Evolutionary conservation across 2,113 vertebrate genomes (phyloP), one percentile per base, ranked within the genome.

Genomic region (Limanda limanda): DNA sequence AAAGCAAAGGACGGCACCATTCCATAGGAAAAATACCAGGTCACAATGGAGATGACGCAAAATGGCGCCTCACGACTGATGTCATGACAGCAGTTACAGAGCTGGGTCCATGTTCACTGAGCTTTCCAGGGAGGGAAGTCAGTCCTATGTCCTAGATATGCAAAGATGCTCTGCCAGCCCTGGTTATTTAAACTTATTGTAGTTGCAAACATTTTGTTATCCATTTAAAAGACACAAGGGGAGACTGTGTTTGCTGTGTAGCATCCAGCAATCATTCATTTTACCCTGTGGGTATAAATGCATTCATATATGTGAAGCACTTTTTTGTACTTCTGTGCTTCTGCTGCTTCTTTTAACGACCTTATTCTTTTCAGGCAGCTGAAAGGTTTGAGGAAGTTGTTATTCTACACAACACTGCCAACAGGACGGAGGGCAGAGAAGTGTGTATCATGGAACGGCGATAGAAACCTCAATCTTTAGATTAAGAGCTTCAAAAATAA

Each of bases 31-130:
- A 83, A 86, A 91, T 85, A 83, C 87, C 89, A 85, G 87, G 86
- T 93, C 90, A 93, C 91, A 91, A 93, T 91, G 83, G 86, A 89
- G 81, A 31, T 31, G 31, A 31, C 6, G 31, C 31, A 31, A 7
- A 31, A 31, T 31, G 31, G 31, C 31, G 31, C 31, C 31, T 31
- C 31, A 31, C 31, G 31, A 75, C 68, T 63, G 61, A 71, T 37
- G 51, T 54, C 51, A 66, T 68, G 51, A 79, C 68, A 73, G 48
- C 68, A 70, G 48, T 11, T 47, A 62, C 18, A 31, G 66, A 14
- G 61, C 61, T 24, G 15, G 0, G 3, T 7, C 4, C 23, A 35
- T 24, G 17, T 66, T 76, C 23, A n/a, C 9, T 20, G 45, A 48
- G 31, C 27, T 12, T 42, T 24, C 40, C 23, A 17, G 12, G 37